Percentiles rank a stretch among this genome's conserved stretches.
These are phyloP conservation scores for Melanotaenia maccullochi DNA, from an alignment of 2,797 vertebrate genomes.

Conservation along the genomic window DNA sequence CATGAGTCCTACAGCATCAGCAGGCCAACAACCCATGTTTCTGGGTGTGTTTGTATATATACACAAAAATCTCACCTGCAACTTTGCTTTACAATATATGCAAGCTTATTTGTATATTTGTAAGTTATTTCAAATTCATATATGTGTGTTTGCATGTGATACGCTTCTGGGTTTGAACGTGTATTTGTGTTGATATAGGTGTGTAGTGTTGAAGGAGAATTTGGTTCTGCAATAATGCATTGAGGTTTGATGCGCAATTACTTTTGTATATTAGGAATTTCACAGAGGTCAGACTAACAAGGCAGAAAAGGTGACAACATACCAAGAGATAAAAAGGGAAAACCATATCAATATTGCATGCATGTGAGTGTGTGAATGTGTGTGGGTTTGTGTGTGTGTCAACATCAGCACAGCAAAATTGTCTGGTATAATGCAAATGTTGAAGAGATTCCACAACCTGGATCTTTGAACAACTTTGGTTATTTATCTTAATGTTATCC, in stretches of 20 bases:
- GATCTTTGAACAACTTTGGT: constrained; percentile 61
- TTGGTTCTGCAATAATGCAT: constrained; percentile 85
- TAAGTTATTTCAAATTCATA: constrained; percentile 50
- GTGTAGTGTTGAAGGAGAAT: constrained; percentile 18
- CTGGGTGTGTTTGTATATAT: constrained; percentile 38
- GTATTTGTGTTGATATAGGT: constrained; percentile 22
- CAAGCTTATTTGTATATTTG: constrained; percentile 52
- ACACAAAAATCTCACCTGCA: constrained; percentile 32
- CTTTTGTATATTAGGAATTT: constrained; percentile 94
- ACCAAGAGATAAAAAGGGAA: constrained; percentile 90
- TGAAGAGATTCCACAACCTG: constrained; percentile 44
- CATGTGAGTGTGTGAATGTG: constrained; percentile 23
- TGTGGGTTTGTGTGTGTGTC: background rate
- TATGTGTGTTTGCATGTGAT: constrained; percentile 31
- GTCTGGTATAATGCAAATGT: background rate
- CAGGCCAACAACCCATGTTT: constrained; percentile 49
- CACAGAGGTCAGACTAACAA: constrained; percentile 88
- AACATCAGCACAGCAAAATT: constrained; percentile 8
- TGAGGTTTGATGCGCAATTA: constrained; percentile 94
- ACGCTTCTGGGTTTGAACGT: constrained; percentile 10
- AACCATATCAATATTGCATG: constrained; percentile 89
- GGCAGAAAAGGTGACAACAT: constrained; percentile 78
- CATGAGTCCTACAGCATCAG: constrained; percentile 86
- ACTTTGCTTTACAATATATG: constrained; percentile 50
- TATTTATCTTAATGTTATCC: too few relatives aligned